These are phyloP conservation scores for Linyphia triangularis DNA, from an alignment of 2,888 invertebrate species.

Conservation along the genomic window DNA sequence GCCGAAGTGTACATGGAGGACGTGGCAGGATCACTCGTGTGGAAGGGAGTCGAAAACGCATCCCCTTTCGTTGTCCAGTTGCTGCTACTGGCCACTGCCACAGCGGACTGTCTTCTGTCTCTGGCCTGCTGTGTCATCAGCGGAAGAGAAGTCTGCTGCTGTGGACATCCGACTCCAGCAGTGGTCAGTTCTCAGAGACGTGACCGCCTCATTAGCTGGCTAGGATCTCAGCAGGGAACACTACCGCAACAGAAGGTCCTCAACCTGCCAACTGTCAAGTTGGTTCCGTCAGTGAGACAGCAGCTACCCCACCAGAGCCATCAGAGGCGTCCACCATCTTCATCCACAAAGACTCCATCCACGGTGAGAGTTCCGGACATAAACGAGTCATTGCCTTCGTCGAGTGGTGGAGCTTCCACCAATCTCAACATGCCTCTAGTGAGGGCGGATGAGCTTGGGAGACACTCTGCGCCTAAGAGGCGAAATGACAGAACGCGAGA, in stretches of 20 bases:
- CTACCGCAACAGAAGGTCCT: constrained; percentile 49
- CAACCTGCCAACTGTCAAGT: constrained; percentile 50
- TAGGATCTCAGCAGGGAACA: constrained; percentile 65
- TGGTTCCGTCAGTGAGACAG: constrained; percentile 59
- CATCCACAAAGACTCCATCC: constrained; percentile 55
- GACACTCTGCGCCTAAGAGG: constrained; percentile 16
- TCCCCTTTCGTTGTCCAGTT: constrained; percentile 69
- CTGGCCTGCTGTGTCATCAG: constrained; percentile 72
- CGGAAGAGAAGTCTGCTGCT: constrained; percentile 71
- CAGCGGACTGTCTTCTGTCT: constrained; percentile 66
- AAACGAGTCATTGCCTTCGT: constrained; percentile 60
- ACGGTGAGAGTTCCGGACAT: constrained; percentile 36
- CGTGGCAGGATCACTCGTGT: constrained; percentile 65
- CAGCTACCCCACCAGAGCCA: not conserved
- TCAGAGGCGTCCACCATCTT: not conserved
- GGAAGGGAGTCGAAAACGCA: constrained; percentile 68
- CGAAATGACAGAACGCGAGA: not conserved
- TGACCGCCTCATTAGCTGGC: constrained; percentile 69
- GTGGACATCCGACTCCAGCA: constrained; percentile 66
- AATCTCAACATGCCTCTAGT: constrained; percentile 61
- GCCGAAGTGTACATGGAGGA: constrained; percentile 74
- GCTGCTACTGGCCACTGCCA: constrained; percentile 64
- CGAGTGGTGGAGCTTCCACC: constrained; percentile 51
- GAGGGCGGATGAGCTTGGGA: constrained; percentile 59
- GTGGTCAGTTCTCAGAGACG: constrained; percentile 33